These are phyloP conservation scores for Anarhynchus alexandrinus DNA, from an alignment of 2,113 vertebrate genomes.

Conservation along the genomic window DNA sequence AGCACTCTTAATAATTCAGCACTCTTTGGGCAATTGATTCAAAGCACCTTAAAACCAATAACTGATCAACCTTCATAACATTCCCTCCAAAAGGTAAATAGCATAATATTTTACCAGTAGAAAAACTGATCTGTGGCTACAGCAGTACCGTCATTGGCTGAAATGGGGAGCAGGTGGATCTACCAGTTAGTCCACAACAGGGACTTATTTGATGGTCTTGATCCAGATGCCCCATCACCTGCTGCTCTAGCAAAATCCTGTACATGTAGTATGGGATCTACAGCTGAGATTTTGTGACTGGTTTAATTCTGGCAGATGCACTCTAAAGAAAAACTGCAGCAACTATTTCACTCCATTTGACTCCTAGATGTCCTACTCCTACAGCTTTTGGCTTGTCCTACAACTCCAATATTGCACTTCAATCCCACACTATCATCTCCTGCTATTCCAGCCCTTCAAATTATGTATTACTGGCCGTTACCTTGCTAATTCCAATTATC, in stretches of 20 bases:
- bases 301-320: neutral
- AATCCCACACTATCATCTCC: neutral
- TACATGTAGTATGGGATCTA: neutral
- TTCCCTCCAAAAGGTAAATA: neutral
- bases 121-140: neutral
- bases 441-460: neutral
- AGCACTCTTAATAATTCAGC: too few species aligned
- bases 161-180: neutral
- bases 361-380: neutral
- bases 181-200: neutral
- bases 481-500: neutral
- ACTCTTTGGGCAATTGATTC: neutral
- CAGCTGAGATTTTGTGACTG: neutral
- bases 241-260: neutral
- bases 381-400: neutral
- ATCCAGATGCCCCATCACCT: neutral
- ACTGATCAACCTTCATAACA: neutral
- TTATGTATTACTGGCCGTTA: neutral
- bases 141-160: neutral
- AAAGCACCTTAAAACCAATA: neutral
- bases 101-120: neutral
- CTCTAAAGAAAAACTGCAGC: neutral
- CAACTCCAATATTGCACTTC: neutral
- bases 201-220: neutral
- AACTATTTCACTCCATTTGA: neutral